These are phyloP conservation scores for Zygogramma bicolorata DNA, from an alignment of 2,888 invertebrate species.

Conservation along the genomic window DNA sequence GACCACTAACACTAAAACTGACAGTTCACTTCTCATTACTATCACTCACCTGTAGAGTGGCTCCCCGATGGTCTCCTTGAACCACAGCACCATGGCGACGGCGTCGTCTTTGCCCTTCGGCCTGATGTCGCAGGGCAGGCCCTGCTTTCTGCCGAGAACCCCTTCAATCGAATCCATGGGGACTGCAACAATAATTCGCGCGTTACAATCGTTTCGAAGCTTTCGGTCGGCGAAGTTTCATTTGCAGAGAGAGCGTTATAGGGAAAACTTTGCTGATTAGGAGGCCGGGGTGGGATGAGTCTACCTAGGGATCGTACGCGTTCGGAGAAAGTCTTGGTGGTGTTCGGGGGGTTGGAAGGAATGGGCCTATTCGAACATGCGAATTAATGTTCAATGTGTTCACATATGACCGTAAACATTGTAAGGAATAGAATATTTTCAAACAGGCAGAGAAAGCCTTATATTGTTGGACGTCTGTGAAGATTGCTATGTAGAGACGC, in stretches of 20 bases:
- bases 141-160: slow-evolving; percentile 84
- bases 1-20: too few relatives aligned
- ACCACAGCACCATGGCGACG: slow-evolving; percentile 91
- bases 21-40: too few relatives aligned
- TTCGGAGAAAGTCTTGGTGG: too few relatives aligned
- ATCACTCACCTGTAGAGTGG: slow-evolving; percentile 83
- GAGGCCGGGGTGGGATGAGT: slow-evolving; percentile 41
- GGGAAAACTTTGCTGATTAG: slow-evolving; percentile 55
- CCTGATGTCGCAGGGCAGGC: slow-evolving; percentile 88
- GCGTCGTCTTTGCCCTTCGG: slow-evolving; percentile 83
- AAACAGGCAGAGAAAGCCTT: too few relatives aligned
- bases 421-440: too few relatives aligned
- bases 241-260: slow-evolving; percentile 47
- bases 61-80: slow-evolving; percentile 85
- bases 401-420: too few relatives aligned
- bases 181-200: slow-evolving; percentile 72
- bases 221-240: slow-evolving; percentile 57
- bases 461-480: too few relatives aligned
- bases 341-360: too few relatives aligned
- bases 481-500: too few relatives aligned
- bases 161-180: slow-evolving; percentile 85
- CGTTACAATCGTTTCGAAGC: slow-evolving; percentile 58
- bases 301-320: neutral
- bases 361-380: too few relatives aligned
- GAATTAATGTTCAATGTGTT: too few relatives aligned